Percentiles rank a stretch among this genome's conserved stretches.
These are phyloP conservation scores for Drosophila sulfurigaster DNA, from an alignment of 1,140 invertebrate species.

Conservation along the genomic window DNA sequence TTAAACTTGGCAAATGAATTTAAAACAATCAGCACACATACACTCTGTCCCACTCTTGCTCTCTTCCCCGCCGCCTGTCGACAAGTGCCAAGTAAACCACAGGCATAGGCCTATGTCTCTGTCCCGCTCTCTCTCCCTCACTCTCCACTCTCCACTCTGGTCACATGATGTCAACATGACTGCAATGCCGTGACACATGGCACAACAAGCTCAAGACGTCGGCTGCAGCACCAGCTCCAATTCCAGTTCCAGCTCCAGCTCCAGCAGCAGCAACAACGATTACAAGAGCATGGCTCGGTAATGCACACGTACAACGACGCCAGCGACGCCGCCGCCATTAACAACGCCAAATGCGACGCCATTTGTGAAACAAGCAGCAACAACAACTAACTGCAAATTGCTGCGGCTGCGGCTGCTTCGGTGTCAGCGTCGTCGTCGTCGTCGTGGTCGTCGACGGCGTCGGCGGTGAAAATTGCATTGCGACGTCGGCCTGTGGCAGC, in stretches of 20 bases:
- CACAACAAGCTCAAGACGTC: conserved; percentile 81
- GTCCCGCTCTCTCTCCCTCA: background rate
- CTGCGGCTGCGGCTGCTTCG: conserved; percentile 49
- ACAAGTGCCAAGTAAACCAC: conserved; percentile 63
- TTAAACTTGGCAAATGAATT: conserved; percentile 84
- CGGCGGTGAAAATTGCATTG: conserved; percentile 74
- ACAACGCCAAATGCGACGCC: conserved; percentile 81
- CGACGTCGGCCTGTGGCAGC: conserved; percentile 68
- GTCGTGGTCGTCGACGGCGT: conserved; percentile 2
- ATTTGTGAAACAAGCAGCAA: conserved; percentile 79
- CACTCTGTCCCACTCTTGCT: background rate
- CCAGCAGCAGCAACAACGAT: background rate
- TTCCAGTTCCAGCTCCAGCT: conserved; percentile 8
- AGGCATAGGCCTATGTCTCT: conserved; percentile 41
- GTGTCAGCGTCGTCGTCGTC: conserved; percentile 20
- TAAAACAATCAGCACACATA: conserved; percentile 79
- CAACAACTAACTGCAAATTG: conserved; percentile 66
- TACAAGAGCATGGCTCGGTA: conserved; percentile 21
- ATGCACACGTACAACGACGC: conserved; percentile 58
- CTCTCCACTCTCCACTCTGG: conserved; percentile 24
- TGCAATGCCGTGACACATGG: conserved; percentile 81
- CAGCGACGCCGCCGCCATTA: conserved; percentile 70
- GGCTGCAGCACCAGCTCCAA: conserved; percentile 22
- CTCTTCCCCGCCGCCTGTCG: conserved; percentile 22
- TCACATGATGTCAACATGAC: conserved; percentile 81